Percentiles rank a stretch among this genome's conserved stretches.
Conservation (phyloP, 2,113 vertebrate genomes). For the Odobenus rosmarus region DNA sequence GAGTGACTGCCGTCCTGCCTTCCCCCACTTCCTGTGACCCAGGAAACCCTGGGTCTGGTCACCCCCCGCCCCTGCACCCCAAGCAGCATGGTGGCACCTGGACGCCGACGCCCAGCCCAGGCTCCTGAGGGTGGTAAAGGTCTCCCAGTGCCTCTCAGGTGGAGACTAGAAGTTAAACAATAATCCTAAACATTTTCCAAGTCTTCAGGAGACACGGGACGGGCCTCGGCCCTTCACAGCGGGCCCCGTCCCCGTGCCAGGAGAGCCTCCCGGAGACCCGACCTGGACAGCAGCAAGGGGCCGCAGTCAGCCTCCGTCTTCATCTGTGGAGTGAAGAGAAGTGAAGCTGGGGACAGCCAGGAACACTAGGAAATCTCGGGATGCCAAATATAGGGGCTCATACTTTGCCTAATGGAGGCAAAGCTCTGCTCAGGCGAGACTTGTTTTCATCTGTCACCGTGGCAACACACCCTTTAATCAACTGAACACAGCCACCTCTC, state of each 20-base stretch:
- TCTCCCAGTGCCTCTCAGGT: background rate
- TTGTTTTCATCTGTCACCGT: background rate
- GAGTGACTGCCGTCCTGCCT: background rate
- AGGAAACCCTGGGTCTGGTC: background rate
- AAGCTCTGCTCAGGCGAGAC: background rate
- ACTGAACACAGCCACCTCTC: background rate
- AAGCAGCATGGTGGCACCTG: background rate
- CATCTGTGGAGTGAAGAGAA: background rate
- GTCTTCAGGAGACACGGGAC: background rate
- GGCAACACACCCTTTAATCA: background rate
- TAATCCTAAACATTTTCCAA: background rate
- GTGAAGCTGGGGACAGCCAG: background rate
- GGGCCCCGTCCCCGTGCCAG: background rate
- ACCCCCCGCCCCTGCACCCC: fast-evolving
- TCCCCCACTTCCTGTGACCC: background rate
- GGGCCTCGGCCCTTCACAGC: too few species aligned
- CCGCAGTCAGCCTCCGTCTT: background rate
- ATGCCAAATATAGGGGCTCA: background rate
- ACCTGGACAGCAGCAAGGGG: background rate
- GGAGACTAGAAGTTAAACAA: background rate
- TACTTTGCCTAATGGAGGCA: background rate
- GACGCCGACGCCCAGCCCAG: background rate
- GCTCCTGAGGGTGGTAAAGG: background rate
- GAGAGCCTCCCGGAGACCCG: background rate
- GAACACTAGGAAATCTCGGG: too few species aligned